Evolutionary conservation across 64 coral and sea anemone genomes (phyloP), one percentile per base, ranked within the genome.

Genomic region (Astreopora myriophthalma): DNA sequence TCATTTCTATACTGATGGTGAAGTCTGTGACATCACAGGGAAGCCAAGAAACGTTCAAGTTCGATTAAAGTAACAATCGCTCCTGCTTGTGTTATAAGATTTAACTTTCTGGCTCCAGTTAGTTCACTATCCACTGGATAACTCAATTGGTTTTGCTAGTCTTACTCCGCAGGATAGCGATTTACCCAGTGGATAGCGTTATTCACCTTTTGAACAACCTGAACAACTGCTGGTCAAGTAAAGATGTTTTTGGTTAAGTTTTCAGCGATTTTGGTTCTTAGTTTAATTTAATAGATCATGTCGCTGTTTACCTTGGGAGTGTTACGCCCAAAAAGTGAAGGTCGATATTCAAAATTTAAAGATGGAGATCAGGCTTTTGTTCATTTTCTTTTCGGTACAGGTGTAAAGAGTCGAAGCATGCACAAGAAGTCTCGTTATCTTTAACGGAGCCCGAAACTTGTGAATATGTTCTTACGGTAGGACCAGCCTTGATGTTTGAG

Each of bases 401-500:
- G 35, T 99, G 97, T 71, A 99, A 93, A 64, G 88, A 99, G 46
- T 95, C 97, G n/a, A 76, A 72, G 33, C 97, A 99, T 78, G 58
- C 93, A 0, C 97, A 95, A 87, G 97, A 99, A 76, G 76, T 99
- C 13, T 90, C 97, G 16, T 73, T 99, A 51, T 99, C 95, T n/a
- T 70, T 99, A 46, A 87, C 93, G 69, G 97, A 99, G 74, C 97
- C 97, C n/a, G 88, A 87, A 37, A 66, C 89, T 19, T 99, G 94
- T 90, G 64, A 93, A 81, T 99, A 99, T 72, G 89, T 99, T 88
- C 76, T 99, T 63, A 94, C 83, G 76, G 97, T 99, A 93, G 94
- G 90, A 23, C 11, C 10, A 29, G 24, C 23, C 22, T 64, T 26
- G 61, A 26, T 24, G 24, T 6, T 6, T 6, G 24, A 24, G 22